These are phyloP conservation scores for Nephila pilipes DNA, from an alignment of 1,140 invertebrate genomes.

Conservation along the genomic window DNA sequence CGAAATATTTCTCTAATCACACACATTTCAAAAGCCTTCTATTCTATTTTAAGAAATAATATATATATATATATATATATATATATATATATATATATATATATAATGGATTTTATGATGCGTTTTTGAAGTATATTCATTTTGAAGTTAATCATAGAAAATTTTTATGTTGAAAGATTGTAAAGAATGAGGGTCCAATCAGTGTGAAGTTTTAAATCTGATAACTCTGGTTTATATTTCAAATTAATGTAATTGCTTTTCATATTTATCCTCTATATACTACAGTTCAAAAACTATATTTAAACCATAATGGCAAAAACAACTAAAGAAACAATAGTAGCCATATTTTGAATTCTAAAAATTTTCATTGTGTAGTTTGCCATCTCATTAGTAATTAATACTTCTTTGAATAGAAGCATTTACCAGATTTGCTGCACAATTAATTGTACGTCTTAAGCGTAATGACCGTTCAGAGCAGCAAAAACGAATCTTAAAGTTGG, in stretches of 20 bases:
- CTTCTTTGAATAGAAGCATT: not conserved
- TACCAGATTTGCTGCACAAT: not conserved
- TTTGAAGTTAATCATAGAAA: no score
- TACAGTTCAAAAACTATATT: not conserved
- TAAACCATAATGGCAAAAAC: not conserved
- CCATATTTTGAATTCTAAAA: not conserved
- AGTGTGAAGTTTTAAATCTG: no score
- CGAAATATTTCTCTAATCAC: no score
- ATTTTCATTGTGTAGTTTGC: not conserved
- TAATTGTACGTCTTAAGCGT: conserved; percentile 42
- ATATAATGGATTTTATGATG: no score
- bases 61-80: no score
- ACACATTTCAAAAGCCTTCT: no score
- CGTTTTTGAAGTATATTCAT: no score
- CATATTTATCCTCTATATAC: not conserved
- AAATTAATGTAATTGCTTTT: not conserved
- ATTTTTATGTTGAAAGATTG: no score
- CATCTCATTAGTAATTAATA: conserved; percentile 21
- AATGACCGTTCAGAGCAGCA: not conserved
- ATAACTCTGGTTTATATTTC: no score
- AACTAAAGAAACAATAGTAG: not conserved
- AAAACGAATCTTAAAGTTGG: conserved; percentile 32
- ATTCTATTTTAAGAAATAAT: no score
- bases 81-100: no score
- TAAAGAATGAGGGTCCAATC: no score